Evolutionary conservation across 2,113 vertebrate species (phyloP).

Genomic region (Pelodiscus sinensis): DNA sequence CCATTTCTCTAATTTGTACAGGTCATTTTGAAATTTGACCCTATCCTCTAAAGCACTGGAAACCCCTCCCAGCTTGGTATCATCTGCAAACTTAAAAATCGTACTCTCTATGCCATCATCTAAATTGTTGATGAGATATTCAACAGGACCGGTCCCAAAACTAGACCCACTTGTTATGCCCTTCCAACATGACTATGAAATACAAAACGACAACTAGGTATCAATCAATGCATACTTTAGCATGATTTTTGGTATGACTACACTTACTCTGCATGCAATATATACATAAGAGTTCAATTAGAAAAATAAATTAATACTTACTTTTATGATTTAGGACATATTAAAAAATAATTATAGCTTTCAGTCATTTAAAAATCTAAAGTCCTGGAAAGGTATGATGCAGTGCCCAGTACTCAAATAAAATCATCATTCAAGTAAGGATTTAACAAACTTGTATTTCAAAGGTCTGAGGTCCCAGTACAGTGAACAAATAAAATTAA

Average conservation of each 20-base stretch:
- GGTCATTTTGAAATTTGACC: no score
- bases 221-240: neutral
- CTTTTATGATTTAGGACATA: neutral
- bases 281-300: neutral
- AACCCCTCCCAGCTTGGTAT: no score
- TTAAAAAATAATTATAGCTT: neutral
- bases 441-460: constrained; percentile 66
- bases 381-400: neutral
- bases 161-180: no score
- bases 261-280: neutral
- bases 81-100: no score
- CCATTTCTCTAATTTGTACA: no score
- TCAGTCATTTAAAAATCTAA: constrained; percentile 27
- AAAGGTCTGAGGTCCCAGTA: constrained; percentile 37
- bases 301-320: neutral
- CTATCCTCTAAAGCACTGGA: no score
- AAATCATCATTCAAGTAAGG: constrained; percentile 38
- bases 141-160: no score
- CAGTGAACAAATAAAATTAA: constrained; percentile 69
- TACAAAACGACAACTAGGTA: neutral
- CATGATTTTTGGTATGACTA: neutral
- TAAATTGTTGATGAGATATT: no score
- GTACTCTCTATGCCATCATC: no score
- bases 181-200: no score
- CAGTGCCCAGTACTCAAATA: neutral